Conservation (phyloP, 2,888 invertebrate species). For the Eristalis tenax region DNA sequence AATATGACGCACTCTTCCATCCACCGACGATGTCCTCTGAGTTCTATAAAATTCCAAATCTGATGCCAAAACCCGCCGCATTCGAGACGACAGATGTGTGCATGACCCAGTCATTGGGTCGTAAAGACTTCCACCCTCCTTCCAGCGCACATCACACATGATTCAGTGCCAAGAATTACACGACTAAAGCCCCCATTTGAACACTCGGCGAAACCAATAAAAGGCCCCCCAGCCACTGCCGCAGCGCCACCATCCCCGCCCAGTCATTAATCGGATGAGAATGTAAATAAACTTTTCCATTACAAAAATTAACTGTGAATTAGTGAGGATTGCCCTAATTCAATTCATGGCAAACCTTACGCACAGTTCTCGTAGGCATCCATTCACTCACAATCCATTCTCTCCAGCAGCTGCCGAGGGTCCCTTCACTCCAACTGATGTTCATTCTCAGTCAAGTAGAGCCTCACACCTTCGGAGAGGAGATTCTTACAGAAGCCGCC, state of each 20-base stretch:
- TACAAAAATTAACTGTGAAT: conserved; percentile 79
- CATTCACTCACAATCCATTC: conserved; percentile 21
- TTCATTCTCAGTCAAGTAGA: conserved; percentile 42
- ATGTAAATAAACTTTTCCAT: conserved; percentile 78
- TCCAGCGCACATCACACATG: not conserved
- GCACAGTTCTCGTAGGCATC: conserved; percentile 39
- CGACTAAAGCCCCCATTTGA: not conserved
- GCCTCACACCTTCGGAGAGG: not conserved
- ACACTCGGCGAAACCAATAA: conserved; percentile 7
- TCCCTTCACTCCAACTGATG: conserved; percentile 59
- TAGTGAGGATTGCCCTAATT: conserved; percentile 74
- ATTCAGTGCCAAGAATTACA: conserved; percentile 13
- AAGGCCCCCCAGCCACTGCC: not conserved
- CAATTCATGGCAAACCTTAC: conserved; percentile 64
- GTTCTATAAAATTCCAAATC: not conserved
- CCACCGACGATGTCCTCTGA: not conserved
- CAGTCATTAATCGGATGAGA: conserved; percentile 54
- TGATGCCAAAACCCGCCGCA: not conserved
- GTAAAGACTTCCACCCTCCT: not conserved
- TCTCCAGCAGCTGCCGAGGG: conserved; percentile 39
- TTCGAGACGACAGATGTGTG: not conserved
- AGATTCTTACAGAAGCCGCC: conserved; percentile 50
- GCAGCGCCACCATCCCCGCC: not conserved
- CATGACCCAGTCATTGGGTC: not conserved
- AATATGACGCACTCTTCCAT: no score